Evolutionary conservation across 2,888 invertebrate genomes (phyloP).

Genomic region (Lepetodrilus schrolli): DNA sequence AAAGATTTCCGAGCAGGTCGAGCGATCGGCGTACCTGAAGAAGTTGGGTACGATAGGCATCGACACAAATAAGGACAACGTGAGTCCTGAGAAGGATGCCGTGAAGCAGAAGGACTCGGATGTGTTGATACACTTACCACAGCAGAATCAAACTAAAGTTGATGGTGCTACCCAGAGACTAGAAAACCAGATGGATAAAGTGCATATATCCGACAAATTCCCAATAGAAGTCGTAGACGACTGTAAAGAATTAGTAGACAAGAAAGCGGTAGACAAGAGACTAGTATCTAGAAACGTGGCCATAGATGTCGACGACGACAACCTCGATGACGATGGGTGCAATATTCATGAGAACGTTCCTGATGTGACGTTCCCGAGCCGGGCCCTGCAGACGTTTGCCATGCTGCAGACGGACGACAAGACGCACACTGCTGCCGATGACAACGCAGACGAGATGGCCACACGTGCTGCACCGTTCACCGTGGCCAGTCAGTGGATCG

Average conservation of each 20-base stretch:
- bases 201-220: constrained; percentile 40
- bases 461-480: constrained; percentile 80
- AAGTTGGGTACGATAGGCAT: background rate
- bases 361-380: constrained; percentile 41
- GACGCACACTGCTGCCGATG: constrained; percentile 65
- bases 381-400: constrained; percentile 65
- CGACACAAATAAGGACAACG: background rate
- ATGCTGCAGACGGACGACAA: constrained; percentile 67
- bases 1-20: constrained; percentile 22
- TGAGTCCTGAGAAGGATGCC: background rate
- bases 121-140: constrained; percentile 2
- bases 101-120: background rate
- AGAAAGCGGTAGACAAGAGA: constrained; percentile 25
- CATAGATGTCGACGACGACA: constrained; percentile 31
- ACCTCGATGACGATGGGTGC: constrained; percentile 27
- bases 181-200: constrained; percentile 45
- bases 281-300: constrained; percentile 18
- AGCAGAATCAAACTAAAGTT: constrained; percentile 7
- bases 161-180: constrained; percentile 32
- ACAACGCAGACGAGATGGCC: constrained; percentile 71
- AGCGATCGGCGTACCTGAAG: constrained; percentile 9
- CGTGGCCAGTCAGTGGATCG: constrained; percentile 94
- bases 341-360: constrained; percentile 40
- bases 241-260: too few species aligned
- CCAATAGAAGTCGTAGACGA: constrained; percentile 2